These are phyloP conservation scores for Peromyscus leucopus DNA, from an alignment of 2,113 vertebrate species.

Conservation along the genomic window DNA sequence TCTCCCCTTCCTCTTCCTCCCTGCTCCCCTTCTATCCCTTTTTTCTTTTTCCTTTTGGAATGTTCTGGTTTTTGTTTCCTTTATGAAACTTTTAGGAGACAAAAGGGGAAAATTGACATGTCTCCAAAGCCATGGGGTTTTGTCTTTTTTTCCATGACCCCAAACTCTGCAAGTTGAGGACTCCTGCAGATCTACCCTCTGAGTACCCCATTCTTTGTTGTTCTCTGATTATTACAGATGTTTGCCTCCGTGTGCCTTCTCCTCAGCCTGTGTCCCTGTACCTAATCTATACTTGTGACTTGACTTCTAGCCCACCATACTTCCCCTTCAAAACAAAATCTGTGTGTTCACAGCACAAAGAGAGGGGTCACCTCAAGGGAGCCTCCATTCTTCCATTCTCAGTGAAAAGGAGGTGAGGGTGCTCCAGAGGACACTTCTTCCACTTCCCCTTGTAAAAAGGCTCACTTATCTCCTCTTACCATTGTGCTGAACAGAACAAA, in stretches of 20 bases:
- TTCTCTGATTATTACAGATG: not conserved
- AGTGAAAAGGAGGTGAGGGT: not conserved
- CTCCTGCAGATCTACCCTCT: not conserved
- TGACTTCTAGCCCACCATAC: not conserved
- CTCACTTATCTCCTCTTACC: not conserved
- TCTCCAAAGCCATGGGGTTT: not conserved
- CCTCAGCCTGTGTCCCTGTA: not conserved
- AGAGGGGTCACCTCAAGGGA: not conserved
- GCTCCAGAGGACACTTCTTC: not conserved
- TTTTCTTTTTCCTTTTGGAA: not conserved
- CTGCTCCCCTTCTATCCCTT: not conserved
- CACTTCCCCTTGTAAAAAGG: not conserved
- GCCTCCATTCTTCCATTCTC: not conserved
- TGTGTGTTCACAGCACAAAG: constrained; percentile 37
- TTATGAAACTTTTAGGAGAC: not conserved
- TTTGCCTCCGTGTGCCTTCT: not conserved
- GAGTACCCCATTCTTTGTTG: not conserved
- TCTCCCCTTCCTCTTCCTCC: no score
- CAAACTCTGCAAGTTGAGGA: not conserved
- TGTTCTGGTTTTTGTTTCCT: constrained; percentile 3
- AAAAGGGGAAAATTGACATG: not conserved
- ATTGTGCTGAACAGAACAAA: not conserved
- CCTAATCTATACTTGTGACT: constrained; percentile 36
- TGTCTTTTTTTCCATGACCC: not conserved
- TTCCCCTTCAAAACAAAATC: not conserved